Evolutionary conservation across 2,113 vertebrate genomes (phyloP), one percentile per base, ranked within the genome.

Genomic region (Colistium nudipinnis): DNA sequence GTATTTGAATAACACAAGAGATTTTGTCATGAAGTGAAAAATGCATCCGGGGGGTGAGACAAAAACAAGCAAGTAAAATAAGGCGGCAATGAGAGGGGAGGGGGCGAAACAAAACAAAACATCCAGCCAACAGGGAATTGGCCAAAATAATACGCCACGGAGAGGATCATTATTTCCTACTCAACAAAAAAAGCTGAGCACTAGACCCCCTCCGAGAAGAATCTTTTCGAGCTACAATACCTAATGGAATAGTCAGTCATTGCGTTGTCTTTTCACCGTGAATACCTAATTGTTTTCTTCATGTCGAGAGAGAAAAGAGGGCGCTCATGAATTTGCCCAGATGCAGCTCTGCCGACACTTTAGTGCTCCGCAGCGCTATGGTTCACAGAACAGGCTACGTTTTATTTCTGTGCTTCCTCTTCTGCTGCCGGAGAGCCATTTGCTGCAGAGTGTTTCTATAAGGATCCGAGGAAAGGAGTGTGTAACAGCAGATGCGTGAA

Each of bases 271-370:
- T 60, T 75, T 39, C 55, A 28, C 55, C 35, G 31, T 70, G 48
- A 85, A 65, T 51, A 59, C 74, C 49, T 83, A 59, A 60, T 62
- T 83, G 76, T 80, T 83, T 82, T 62, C 51, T 44, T 14, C 38
- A 49, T 45, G 36, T 74, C 47, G 44, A 75, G 65, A 76, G 63
- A 69, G 45, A 55, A 66, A 66, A 33, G 63, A 0, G 5, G 76
- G 48, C 30, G 27, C 31, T 72, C 66, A 72, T 80, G 84, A 76
- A 86, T 84, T 53, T 62, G 16, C 48, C 52, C 62, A 20, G 49
- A 84, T 74, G 54, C 74, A 77, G 62, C 55, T 62, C 53, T 55
- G 59, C 68, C 25, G 31, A 55, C 11, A 31, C 51, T 85, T 83
- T 84, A 78, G 75, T 69, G 72, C 49, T 43, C 55, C 52, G 57